Base-by-base conservation (phyloP, 2,888 invertebrate species). In the Lithophane semibrunnea region DNA sequence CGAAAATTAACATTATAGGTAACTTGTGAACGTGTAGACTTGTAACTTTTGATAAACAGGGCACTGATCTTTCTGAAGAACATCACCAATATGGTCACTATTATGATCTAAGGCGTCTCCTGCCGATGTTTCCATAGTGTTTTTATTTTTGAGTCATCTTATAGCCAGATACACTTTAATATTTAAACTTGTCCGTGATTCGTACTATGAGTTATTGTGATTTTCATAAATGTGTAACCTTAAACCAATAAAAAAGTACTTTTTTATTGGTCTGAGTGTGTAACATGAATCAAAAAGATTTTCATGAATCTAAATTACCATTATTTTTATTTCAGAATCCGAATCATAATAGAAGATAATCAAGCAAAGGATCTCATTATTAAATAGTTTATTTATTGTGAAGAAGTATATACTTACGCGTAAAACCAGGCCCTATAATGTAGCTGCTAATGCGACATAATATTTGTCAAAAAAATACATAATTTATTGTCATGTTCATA, bases 341-440 rank as follows among this genome's bases (percentile, higher is more conserved):
- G 88, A 82, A 75, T 58, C 63, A 24, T 75, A 65, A 75, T 21
- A 67, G 56, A 71, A 67, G 49, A 58, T 29, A 64, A 29, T 37
- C 56, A 60, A 74, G 58, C 21, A 58, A 80, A 72, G 73, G 88
- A 87, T 88, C 88, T 85, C 87, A 85, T 77, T 80, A 78, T 54
- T 42, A 54, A 73, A 60, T 72, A 86, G 47, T 74, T 86, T 67
- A 86, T 73, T 79, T 86, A 86, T 83, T 72, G 21, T 63, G 42
- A 12, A 68, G 68, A 64, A n/a, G n/a, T n/a, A n/a, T n/a, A n/a
- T n/a, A n/a, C n/a, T n/a, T n/a, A n/a, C n/a, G n/a, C n/a, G n/a
- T n/a, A n/a, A n/a, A n/a, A n/a, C n/a, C n/a, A n/a, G n/a, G n/a
- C n/a, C n/a, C n/a, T n/a, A n/a, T n/a, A 56, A 54, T 54, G 0